These are phyloP conservation scores for Spodoptera frugiperda DNA, from an alignment of 1,140 invertebrate species.

Conservation along the genomic window DNA sequence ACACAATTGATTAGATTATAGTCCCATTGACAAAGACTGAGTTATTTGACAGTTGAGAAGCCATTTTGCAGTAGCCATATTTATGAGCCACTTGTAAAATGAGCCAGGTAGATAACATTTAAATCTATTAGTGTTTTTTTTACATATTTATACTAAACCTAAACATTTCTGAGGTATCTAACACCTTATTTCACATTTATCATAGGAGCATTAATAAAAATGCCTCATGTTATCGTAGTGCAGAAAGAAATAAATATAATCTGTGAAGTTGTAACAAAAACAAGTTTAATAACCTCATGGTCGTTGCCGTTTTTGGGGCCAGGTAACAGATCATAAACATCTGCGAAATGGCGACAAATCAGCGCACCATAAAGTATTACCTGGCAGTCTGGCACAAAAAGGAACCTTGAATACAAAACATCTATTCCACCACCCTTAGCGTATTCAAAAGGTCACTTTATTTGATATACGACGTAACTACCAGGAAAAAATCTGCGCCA, in stretches of 20 bases:
- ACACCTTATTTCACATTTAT: not conserved
- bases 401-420: constrained; percentile 15
- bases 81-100: too few relatives aligned
- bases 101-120: too few relatives aligned
- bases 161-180: not conserved
- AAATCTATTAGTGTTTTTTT: too few relatives aligned
- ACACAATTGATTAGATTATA: too few relatives aligned
- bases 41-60: too few relatives aligned
- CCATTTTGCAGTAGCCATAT: too few relatives aligned
- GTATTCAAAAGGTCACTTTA: constrained; percentile 32
- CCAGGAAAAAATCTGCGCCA: constrained; percentile 65
- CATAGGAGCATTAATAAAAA: not conserved
- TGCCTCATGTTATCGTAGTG: constrained; percentile 6
- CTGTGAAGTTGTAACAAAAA: constrained; percentile 41
- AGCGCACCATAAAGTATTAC: constrained; percentile 28
- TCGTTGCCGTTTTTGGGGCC: constrained; percentile 40
- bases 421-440: constrained; percentile 34
- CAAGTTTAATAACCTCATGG: constrained; percentile 47
- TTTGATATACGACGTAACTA: constrained; percentile 47
- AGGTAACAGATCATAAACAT: constrained; percentile 34
- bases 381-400: constrained; percentile 18
- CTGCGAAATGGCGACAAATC: constrained; percentile 29
- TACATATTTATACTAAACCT: not conserved
- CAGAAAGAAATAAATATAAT: constrained; percentile 24
- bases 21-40: too few relatives aligned